These are phyloP conservation scores for Selenia dentaria DNA, from an alignment of 2,888 invertebrate genomes.

Conservation along the genomic window DNA sequence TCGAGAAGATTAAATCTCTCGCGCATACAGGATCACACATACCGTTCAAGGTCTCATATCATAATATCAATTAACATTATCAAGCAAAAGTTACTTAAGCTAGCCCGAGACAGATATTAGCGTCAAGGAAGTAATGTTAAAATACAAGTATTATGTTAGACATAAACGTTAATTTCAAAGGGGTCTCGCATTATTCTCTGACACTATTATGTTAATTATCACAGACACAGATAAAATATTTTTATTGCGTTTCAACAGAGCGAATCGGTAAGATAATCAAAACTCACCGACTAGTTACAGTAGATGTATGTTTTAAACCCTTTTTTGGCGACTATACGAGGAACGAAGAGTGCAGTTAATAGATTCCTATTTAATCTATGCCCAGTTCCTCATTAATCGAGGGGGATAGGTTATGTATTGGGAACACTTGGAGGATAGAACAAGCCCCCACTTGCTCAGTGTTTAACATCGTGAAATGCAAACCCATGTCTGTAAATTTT, in stretches of 20 bases:
- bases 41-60: slow-evolving; percentile 18
- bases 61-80: slow-evolving; percentile 36
- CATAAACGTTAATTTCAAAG: slow-evolving; percentile 30
- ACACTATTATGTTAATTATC: slow-evolving; percentile 22
- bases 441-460: too few relatives aligned
- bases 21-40: slow-evolving; percentile 22
- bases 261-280: neutral
- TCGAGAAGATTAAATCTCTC: slow-evolving; percentile 27
- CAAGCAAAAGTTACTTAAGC: slow-evolving; percentile 30
- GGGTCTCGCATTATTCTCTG: slow-evolving; percentile 32
- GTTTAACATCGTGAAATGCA: slow-evolving; percentile 4
- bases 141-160: slow-evolving; percentile 31
- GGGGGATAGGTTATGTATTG: too few relatives aligned
- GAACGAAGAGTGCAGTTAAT: too few relatives aligned
- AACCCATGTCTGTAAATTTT: slow-evolving; percentile 41
- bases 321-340: too few relatives aligned
- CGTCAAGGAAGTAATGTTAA: slow-evolving; percentile 30
- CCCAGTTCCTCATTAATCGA: neutral
- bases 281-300: neutral
- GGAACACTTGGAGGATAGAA: too few relatives aligned
- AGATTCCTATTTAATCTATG: too few relatives aligned
- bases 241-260: slow-evolving; percentile 4
- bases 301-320: too few relatives aligned
- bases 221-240: slow-evolving; percentile 22
- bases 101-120: slow-evolving; percentile 32